These are phyloP conservation scores for Leptinotarsa texana DNA, from an alignment of 1,140 invertebrate genomes.

Conservation along the genomic window DNA sequence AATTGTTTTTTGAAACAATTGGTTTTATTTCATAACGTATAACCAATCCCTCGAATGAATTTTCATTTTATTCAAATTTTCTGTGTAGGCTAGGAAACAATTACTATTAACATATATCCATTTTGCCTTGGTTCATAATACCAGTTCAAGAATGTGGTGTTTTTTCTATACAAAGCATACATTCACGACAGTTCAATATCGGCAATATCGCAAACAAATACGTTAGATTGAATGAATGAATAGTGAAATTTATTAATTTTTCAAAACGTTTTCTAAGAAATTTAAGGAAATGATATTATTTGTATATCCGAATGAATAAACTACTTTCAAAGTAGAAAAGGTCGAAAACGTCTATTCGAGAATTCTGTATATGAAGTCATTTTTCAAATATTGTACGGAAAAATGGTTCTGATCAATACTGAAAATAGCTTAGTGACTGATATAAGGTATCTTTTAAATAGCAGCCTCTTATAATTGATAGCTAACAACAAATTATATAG, in stretches of 20 bases:
- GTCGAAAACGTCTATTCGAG: no score
- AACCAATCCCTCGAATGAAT: slow-evolving; percentile 25
- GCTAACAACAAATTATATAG: no score
- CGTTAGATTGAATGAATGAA: background rate
- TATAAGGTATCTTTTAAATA: no score
- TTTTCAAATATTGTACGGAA: no score
- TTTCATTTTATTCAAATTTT: slow-evolving; percentile 34
- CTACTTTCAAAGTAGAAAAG: no score
- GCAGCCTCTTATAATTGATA: no score
- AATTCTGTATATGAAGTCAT: no score
- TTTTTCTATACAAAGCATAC: slow-evolving; percentile 16
- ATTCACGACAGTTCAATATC: background rate
- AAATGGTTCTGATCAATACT: no score
- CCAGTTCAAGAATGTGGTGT: slow-evolving; percentile 22
- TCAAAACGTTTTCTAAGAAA: no score
- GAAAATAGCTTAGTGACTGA: no score
- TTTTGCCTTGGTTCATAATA: slow-evolving; percentile 25
- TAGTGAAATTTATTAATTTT: background rate
- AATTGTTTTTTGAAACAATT: slow-evolving; percentile 18
- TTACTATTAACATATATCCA: slow-evolving; percentile 28
- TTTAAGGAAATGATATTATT: no score
- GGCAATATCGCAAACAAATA: background rate
- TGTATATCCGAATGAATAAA: no score
- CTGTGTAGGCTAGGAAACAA: slow-evolving; percentile 28
- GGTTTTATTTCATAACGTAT: slow-evolving; percentile 21